These are phyloP conservation scores for Zoanthus sansibaricus DNA, from an alignment of 92 coral and sea anemone genomes.

Conservation along the genomic window DNA sequence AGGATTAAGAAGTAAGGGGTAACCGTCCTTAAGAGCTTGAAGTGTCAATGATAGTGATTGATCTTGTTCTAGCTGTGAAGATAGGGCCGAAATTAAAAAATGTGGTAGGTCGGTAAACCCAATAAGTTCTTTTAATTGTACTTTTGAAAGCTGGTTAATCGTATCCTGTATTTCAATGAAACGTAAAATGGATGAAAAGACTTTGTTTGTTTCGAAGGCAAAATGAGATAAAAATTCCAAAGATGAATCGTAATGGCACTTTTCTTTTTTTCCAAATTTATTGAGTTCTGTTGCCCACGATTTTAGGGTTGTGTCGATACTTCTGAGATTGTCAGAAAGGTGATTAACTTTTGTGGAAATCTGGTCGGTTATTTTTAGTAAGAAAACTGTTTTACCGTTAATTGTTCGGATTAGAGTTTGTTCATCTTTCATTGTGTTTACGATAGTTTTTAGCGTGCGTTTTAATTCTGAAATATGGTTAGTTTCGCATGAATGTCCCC, in stretches of 20 bases:
- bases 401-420: no score
- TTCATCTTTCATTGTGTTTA: background rate
- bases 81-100: slow-evolving; percentile 40
- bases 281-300: background rate
- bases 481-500: no score
- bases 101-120: slow-evolving; percentile 43
- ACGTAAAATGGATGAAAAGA: slow-evolving; percentile 35
- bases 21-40: slow-evolving; percentile 43
- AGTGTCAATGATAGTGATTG: slow-evolving; percentile 12
- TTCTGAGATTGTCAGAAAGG: background rate
- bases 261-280: slow-evolving; percentile 3
- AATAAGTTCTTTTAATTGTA: slow-evolving; percentile 16
- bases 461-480: background rate
- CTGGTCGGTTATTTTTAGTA: slow-evolving; percentile 34
- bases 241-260: slow-evolving; percentile 28
- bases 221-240: slow-evolving; percentile 46
- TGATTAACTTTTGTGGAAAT: slow-evolving; percentile 44
- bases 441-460: background rate
- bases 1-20: slow-evolving; percentile 39
- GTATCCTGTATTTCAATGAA: slow-evolving; percentile 53
- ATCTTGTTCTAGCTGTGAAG: background rate
- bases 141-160: slow-evolving; percentile 31
- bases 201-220: slow-evolving; percentile 45
- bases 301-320: slow-evolving; percentile 29
- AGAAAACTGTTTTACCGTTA: background rate